Percentiles rank a stretch among this genome's conserved stretches.
These are phyloP conservation scores for Cynopterus sphinx DNA, from an alignment of 2,797 vertebrate species.

Conservation along the genomic window DNA sequence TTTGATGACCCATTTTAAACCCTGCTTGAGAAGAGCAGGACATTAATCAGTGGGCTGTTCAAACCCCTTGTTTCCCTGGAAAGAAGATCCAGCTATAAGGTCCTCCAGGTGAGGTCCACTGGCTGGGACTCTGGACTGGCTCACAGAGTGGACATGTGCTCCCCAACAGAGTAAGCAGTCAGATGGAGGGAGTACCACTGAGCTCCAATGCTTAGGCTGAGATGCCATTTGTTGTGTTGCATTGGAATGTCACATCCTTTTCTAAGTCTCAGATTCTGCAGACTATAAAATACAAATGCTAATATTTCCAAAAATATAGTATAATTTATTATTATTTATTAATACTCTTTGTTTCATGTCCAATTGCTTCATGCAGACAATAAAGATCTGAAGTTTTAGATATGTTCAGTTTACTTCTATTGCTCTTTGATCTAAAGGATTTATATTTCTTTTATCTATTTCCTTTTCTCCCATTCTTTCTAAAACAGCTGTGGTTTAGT, in stretches of 20 bases:
- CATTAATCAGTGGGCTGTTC: background rate
- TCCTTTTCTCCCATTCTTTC: background rate
- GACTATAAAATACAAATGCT: slow-evolving; percentile 18
- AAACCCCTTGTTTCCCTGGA: background rate
- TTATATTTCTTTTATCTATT: background rate
- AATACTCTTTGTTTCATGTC: background rate
- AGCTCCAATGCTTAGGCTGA: background rate
- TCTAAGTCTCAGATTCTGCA: background rate
- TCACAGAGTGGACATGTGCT: background rate
- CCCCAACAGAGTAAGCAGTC: background rate
- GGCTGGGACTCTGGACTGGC: background rate
- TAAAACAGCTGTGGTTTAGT: background rate
- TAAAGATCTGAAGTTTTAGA: background rate
- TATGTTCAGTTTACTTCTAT: slow-evolving; percentile 42
- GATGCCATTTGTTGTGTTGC: background rate
- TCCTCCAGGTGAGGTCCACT: background rate
- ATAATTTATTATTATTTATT: background rate
- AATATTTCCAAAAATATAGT: background rate
- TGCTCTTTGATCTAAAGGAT: slow-evolving; percentile 23
- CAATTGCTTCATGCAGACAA: background rate
- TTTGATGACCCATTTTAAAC: slow-evolving; percentile 16
- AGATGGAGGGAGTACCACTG: background rate
- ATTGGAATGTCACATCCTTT: background rate
- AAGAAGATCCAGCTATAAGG: background rate
- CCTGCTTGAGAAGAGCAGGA: background rate